Conservation (phyloP, 2,797 vertebrate species). For the Rhinichthys osculus region DNA sequence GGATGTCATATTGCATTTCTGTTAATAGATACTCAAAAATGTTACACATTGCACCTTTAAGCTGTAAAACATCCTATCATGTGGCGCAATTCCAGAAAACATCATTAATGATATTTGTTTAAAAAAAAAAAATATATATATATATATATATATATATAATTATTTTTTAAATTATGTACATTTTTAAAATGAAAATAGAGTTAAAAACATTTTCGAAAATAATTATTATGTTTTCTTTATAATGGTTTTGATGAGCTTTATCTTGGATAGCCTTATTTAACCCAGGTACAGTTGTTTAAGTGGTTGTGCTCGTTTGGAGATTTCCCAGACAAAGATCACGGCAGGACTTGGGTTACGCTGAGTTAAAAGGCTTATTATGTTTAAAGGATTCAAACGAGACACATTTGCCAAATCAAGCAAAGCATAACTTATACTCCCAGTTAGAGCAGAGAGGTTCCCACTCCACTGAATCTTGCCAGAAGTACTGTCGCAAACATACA, state of each 20-base stretch:
- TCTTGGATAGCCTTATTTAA: not conserved
- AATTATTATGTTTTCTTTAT: not conserved
- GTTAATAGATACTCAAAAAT: too few species aligned
- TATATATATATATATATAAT: too few species aligned
- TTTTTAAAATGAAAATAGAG: too few species aligned
- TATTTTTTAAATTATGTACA: too few species aligned
- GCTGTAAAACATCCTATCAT: too few species aligned
- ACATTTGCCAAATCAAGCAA: conserved; percentile 38
- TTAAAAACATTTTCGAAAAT: too few species aligned
- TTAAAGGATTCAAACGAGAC: conserved; percentile 35
- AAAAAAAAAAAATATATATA: too few species aligned
- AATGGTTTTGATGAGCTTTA: too few species aligned
- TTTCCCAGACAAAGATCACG: not conserved
- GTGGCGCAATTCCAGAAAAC: not conserved
- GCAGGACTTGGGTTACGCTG: not conserved
- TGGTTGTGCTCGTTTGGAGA: not conserved
- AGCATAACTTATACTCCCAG: not conserved
- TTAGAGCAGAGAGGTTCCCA: not conserved
- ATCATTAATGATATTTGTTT: too few species aligned
- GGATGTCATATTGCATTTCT: too few species aligned
- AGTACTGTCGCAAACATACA: conserved; percentile 29
- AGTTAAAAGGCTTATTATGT: conserved; percentile 32
- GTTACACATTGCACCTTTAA: too few species aligned
- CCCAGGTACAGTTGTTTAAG: not conserved
- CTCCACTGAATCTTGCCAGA: conserved; percentile 9